Conservation (phyloP, 35 echinoderm and acorn worm genomes). For the Ophioderma brevispina region DNA sequence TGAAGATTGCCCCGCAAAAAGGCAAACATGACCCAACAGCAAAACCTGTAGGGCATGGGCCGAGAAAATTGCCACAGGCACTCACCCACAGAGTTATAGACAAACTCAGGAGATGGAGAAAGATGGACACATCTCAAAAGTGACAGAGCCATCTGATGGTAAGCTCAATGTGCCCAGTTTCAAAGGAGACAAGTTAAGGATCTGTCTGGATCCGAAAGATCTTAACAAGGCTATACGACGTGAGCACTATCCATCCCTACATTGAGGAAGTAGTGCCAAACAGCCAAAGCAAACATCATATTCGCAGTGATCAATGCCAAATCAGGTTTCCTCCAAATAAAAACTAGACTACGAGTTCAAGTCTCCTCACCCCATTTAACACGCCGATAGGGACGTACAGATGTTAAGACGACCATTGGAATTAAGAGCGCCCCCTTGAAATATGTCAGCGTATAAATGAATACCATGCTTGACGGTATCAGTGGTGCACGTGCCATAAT, state of each 20-base stretch:
- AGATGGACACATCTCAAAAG: constrained; percentile 48
- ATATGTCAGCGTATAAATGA: constrained; percentile 69
- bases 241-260: constrained; percentile 67
- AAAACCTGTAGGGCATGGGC: constrained; percentile 64
- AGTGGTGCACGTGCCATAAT: constrained; percentile 54
- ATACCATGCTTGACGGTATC: constrained; percentile 55
- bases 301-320: constrained; percentile 76
- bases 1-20: constrained; percentile 53
- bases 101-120: constrained; percentile 60
- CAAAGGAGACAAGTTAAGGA: constrained; percentile 53
- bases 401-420: constrained; percentile 76
- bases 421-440: constrained; percentile 77
- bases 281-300: constrained; percentile 42
- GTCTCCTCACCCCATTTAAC: constrained; percentile 70
- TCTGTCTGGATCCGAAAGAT: constrained; percentile 72
- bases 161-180: constrained; percentile 55
- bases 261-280: constrained; percentile 61
- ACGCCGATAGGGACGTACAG: constrained; percentile 59
- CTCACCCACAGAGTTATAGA: constrained; percentile 29
- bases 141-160: constrained; percentile 59
- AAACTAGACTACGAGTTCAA: constrained; percentile 71
- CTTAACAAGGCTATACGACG: constrained; percentile 48
- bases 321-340: constrained; percentile 63
- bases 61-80: constrained; percentile 55
- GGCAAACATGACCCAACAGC: constrained; percentile 61